Base-by-base conservation (phyloP, 1,140 invertebrate species). In the Danaus plexippus region DNA sequence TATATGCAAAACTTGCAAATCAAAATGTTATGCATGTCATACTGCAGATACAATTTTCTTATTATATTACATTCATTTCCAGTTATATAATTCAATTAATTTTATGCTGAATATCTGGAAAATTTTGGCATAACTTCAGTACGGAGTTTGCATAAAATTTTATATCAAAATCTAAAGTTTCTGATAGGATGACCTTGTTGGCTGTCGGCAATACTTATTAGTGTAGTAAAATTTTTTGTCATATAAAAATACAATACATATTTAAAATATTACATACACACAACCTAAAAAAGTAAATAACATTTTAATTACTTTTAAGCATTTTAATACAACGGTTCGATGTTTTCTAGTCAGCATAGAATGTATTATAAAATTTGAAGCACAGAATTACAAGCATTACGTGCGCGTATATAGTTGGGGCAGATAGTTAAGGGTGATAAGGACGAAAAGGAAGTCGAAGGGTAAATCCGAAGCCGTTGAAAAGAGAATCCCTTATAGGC, bases 111-210 rank as follows among this genome's bases (percentile, higher is more conserved):
- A 66, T 63, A 64, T 69, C 53, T 61, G 51, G 47, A 51, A 66
- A 66, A 66, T 69, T 32, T 66, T 63, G 59, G 64, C 67, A 69
- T 66, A 66, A 66, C 50, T 66, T 66, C 61, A 62, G 63, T 66
- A 56, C 44, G 45, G 46, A 58, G 59, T 59, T 56, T 61, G 63
- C 59, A 59, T 61, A 49, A 55, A 45, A 58, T 63, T 63, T 51
- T 61, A 49, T 62, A 65, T 59, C 53, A 61, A 61, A 65, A 47
- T 65, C 47, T 55, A 61, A 65, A 61, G 59, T 61, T 65, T 61
- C 59, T 58, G 48, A 56, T 61, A 61, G 55, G 56, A 54, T 49
- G 59, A 58, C 63, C 59, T 65, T 65, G 63, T 65, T 56, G 53
- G 52, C 42, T 32, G 22, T 32, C 22, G 22, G 22, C 22, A 6